Evolutionary conservation across 2,797 vertebrate species (phyloP).

Genomic region (Cossypha heuglini): DNA sequence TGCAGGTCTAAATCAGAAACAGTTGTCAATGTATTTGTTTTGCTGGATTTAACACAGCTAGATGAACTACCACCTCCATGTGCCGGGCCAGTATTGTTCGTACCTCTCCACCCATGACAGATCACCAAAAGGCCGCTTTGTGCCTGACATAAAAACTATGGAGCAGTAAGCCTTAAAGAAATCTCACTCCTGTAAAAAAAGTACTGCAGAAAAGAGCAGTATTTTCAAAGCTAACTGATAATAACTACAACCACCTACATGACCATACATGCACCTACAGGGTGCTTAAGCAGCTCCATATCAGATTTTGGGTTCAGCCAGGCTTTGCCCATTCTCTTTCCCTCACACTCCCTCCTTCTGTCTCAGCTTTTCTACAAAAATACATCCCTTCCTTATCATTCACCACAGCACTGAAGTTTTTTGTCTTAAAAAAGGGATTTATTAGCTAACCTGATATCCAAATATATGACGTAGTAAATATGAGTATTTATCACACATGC

Average conservation of each 20-base stretch:
- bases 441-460: neutral
- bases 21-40: neutral
- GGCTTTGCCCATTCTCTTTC: neutral
- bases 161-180: neutral
- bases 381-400: neutral
- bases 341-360: neutral
- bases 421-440: neutral
- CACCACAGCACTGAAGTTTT: neutral
- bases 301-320: neutral
- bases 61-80: neutral
- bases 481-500: neutral
- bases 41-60: neutral
- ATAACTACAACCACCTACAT: neutral
- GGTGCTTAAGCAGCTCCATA: neutral
- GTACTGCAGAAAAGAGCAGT: neutral
- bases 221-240: neutral
- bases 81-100: neutral
- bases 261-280: neutral
- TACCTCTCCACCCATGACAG: constrained; percentile 51
- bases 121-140: neutral
- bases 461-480: neutral
- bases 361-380: neutral
- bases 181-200: neutral
- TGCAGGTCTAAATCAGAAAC: neutral
- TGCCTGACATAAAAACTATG: neutral